These are phyloP conservation scores for Macroramphosus scolopax DNA, from an alignment of 2,797 vertebrate genomes.

Conservation along the genomic window DNA sequence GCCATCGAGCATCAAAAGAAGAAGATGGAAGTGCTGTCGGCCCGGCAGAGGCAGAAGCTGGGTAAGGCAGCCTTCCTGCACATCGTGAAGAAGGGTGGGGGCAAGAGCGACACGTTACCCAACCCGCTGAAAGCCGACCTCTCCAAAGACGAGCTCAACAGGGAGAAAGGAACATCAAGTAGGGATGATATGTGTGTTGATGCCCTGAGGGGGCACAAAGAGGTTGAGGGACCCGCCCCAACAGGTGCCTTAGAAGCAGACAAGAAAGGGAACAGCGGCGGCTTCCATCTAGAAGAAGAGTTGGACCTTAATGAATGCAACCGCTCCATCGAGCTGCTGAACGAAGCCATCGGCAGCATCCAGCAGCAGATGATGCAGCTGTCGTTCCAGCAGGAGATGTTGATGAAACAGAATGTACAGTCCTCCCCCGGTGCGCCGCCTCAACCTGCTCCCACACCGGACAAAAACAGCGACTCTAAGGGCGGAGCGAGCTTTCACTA, in stretches of 20 bases:
- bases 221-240: constrained; percentile 29
- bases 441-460: constrained; percentile 71
- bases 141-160: constrained; percentile 68
- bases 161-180: constrained; percentile 67
- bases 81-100: constrained; percentile 87
- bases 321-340: constrained; percentile 91
- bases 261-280: constrained; percentile 59
- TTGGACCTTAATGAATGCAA: constrained; percentile 84
- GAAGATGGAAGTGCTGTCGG: constrained; percentile 89
- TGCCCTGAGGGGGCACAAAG: constrained; percentile 66
- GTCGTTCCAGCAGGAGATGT: constrained; percentile 86
- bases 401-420: constrained; percentile 88
- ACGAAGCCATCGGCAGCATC: constrained; percentile 88
- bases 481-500: constrained; percentile 80
- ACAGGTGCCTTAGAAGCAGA: constrained; percentile 70
- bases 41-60: constrained; percentile 86
- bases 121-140: constrained; percentile 74
- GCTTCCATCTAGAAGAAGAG: constrained; percentile 84
- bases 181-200: constrained; percentile 81
- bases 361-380: constrained; percentile 87
- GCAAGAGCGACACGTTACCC: constrained; percentile 76
- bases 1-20: constrained; percentile 94
- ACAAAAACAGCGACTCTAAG: constrained; percentile 77
- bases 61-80: constrained; percentile 94
- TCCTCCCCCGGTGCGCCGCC: constrained; percentile 71